Evolutionary conservation across 2,113 vertebrate species (phyloP).

Genomic region (Ceyx cyanopectus): DNA sequence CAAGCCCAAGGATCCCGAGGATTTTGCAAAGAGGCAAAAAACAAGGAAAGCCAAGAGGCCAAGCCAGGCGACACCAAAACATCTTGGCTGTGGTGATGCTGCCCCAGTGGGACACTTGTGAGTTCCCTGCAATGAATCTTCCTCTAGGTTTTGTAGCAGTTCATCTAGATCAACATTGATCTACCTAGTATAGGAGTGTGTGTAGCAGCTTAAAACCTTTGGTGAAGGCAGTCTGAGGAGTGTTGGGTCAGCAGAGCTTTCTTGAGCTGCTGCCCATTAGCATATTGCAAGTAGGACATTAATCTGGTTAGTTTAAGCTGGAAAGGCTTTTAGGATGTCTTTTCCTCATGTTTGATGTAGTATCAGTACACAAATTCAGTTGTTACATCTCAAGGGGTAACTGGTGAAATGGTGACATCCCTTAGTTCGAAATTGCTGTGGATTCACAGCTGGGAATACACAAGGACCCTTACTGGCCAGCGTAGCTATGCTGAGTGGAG

Average conservation of each 20-base stretch:
- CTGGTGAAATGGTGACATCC: not conserved
- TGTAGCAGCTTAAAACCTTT: not conserved
- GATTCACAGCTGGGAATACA: not conserved
- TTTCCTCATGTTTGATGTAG: not conserved
- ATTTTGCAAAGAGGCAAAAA: not conserved
- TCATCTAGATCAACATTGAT: rapidly evolving
- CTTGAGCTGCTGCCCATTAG: not conserved
- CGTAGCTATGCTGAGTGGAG: rapidly evolving
- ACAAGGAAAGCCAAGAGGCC: not conserved
- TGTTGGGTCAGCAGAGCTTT: not conserved
- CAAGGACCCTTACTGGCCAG: not conserved
- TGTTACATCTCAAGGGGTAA: not conserved
- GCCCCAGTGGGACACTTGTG: not conserved
- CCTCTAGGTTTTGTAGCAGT: not conserved
- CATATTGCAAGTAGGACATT: not conserved
- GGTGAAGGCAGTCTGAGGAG: not conserved
- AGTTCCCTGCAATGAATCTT: not conserved
- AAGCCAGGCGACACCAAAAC: not conserved
- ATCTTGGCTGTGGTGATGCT: not conserved
- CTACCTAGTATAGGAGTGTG: rapidly evolving
- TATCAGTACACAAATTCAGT: not conserved
- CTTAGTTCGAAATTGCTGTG: not conserved
- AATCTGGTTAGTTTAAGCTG: not conserved
- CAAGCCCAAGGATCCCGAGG: not conserved
- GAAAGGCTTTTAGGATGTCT: not conserved